Percentiles rank a stretch among this genome's conserved stretches.
These are phyloP conservation scores for Melanotaenia maccullochi DNA, from an alignment of 2,797 vertebrate species.

Conservation along the genomic window DNA sequence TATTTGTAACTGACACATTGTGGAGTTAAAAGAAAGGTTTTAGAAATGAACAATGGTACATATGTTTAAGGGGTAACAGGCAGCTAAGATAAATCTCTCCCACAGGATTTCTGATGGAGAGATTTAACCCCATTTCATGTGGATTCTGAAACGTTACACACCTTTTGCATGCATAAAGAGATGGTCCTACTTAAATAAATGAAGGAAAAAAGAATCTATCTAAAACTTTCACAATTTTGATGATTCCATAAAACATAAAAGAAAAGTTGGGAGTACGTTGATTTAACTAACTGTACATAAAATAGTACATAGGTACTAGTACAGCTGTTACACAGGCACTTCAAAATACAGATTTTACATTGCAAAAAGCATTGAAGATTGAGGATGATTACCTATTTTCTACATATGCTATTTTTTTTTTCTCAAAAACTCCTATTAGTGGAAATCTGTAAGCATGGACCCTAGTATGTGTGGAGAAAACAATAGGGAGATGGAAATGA, in stretches of 20 bases:
- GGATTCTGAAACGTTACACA: too few species aligned
- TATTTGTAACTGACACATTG: neutral
- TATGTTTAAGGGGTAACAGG: neutral
- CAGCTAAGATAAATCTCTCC: too few species aligned
- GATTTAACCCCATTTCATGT: too few species aligned
- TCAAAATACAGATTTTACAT: slow-evolving; percentile 15
- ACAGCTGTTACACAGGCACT: slow-evolving; percentile 15
- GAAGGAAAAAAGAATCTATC: neutral
- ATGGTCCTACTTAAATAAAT: too few species aligned
- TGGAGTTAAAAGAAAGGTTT: neutral
- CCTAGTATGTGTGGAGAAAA: neutral
- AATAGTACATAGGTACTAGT: neutral
- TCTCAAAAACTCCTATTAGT: neutral
- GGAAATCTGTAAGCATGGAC: neutral
- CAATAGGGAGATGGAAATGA: slow-evolving; percentile 18
- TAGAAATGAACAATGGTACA: neutral
- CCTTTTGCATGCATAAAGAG: too few species aligned
- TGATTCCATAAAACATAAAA: slow-evolving; percentile 2
- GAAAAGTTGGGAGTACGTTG: neutral
- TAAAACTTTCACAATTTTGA: neutral
- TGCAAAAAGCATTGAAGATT: slow-evolving; percentile 5
- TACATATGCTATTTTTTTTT: neutral
- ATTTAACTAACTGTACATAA: slow-evolving; percentile 2
- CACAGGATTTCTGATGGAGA: too few species aligned
- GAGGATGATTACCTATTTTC: slow-evolving; percentile 4